Conservation (phyloP, 2,888 invertebrate species). For the Seira sanloemensis region DNA sequence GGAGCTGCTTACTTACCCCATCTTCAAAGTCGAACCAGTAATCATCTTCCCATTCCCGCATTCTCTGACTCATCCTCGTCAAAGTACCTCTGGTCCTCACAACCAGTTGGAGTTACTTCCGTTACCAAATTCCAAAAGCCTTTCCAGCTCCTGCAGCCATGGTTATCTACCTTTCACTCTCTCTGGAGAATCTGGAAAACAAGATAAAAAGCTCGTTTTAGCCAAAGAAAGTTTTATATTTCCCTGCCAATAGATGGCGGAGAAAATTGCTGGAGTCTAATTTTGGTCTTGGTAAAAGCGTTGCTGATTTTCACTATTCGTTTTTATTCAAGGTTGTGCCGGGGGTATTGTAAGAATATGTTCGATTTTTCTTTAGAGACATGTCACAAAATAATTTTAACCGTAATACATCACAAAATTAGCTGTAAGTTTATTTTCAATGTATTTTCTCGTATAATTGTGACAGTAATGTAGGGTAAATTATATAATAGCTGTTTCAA, state of each 20-base stretch:
- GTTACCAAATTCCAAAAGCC: not conserved
- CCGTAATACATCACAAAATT: too few relatives aligned
- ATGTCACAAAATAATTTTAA: too few relatives aligned
- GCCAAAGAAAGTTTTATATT: not conserved
- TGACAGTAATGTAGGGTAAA: too few relatives aligned
- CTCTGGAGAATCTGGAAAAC: not conserved
- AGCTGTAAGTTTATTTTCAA: too few relatives aligned
- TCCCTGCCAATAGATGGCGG: not conserved
- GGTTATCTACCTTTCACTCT: not conserved
- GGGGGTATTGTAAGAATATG: too few relatives aligned
- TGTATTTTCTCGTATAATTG: too few relatives aligned
- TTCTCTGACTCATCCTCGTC: not conserved
- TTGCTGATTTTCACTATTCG: too few relatives aligned
- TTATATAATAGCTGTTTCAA: too few relatives aligned
- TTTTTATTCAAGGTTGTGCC: too few relatives aligned
- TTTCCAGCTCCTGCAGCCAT: not conserved
- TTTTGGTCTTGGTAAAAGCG: not conserved
- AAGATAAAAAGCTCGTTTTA: not conserved
- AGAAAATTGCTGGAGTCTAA: not conserved
- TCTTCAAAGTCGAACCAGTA: conserved; percentile 33
- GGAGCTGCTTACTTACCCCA: conserved; percentile 31
- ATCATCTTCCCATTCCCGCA: conserved; percentile 34
- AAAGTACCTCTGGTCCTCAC: too few relatives aligned
- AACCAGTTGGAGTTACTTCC: too few relatives aligned
- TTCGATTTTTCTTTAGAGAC: too few relatives aligned